Conservation (phyloP, 2,888 invertebrate genomes). For the Pseudococcus longispinus region DNA sequence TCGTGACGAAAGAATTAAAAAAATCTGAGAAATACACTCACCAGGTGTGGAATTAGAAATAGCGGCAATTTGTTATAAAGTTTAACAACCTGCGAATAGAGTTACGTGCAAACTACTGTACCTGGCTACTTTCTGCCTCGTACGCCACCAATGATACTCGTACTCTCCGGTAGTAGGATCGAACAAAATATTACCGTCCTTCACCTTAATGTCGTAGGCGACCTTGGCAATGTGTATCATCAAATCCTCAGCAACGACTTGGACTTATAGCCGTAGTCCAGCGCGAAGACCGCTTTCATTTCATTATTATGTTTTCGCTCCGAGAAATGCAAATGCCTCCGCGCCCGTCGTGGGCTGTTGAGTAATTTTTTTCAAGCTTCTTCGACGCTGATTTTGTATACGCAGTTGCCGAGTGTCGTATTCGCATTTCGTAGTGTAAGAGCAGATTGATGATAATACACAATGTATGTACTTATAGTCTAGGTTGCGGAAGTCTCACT, state of each 20-base stretch:
- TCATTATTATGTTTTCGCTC: conserved; percentile 6
- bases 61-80: background rate
- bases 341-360: background rate
- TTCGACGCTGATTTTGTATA: background rate
- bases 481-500: background rate
- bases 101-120: background rate
- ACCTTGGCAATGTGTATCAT: conserved; percentile 24
- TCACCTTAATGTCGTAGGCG: conserved; percentile 29
- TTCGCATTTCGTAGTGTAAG: background rate
- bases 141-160: background rate
- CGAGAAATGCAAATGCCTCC: background rate
- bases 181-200: conserved; percentile 2
- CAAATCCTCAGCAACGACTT: background rate
- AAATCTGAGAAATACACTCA: background rate
- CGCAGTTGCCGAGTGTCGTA: background rate
- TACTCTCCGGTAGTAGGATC: background rate
- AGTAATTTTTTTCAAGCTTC: background rate
- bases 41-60: background rate
- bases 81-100: conserved; percentile 21
- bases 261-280: background rate
- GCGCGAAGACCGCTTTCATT: conserved; percentile 16
- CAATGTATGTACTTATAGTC: background rate
- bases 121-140: background rate
- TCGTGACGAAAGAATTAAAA: background rate
- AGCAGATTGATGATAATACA: background rate